These are phyloP conservation scores for Sebastes ruberrimus DNA, from an alignment of 2,797 vertebrate species.

Conservation along the genomic window DNA sequence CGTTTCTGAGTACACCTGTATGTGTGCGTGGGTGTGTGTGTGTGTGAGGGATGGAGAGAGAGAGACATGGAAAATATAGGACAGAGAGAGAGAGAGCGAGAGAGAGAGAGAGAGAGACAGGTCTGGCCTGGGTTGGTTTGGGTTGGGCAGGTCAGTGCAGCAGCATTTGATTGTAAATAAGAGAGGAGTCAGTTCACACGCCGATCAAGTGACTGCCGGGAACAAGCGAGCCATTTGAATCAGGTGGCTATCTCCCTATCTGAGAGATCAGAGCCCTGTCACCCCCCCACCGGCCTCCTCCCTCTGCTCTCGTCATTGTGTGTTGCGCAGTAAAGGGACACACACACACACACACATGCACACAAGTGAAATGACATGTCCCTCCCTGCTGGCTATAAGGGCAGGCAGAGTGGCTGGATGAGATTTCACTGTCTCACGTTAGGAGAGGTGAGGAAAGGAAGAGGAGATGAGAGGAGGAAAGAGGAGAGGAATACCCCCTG, in stretches of 20 bases:
- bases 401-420: slow-evolving; percentile 81
- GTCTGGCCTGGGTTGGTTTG: slow-evolving; percentile 40
- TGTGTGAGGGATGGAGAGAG: background rate
- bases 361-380: slow-evolving; percentile 86
- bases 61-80: slow-evolving; percentile 58
- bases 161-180: slow-evolving; percentile 88
- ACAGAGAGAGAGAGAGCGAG: slow-evolving; percentile 15
- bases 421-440: slow-evolving; percentile 86
- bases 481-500: slow-evolving; percentile 57
- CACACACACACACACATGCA: slow-evolving; percentile 38
- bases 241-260: slow-evolving; percentile 91
- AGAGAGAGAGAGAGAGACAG: slow-evolving; percentile 21
- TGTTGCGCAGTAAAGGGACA: slow-evolving; percentile 53
- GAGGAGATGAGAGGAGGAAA: slow-evolving; percentile 2
- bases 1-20: slow-evolving; percentile 15
- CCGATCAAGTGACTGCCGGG: slow-evolving; percentile 88
- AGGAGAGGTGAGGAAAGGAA: slow-evolving; percentile 38
- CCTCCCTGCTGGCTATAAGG: slow-evolving; percentile 77
- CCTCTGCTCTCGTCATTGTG: slow-evolving; percentile 82
- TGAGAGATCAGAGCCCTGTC: slow-evolving; percentile 89
- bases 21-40: slow-evolving; percentile 9
- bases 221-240: slow-evolving; percentile 93
- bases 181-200: slow-evolving; percentile 91
- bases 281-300: slow-evolving; percentile 61
- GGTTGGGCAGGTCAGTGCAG: slow-evolving; percentile 73